Conservation (phyloP, 64 coral and sea anemone genomes). For the Montipora efflorescens region DNA sequence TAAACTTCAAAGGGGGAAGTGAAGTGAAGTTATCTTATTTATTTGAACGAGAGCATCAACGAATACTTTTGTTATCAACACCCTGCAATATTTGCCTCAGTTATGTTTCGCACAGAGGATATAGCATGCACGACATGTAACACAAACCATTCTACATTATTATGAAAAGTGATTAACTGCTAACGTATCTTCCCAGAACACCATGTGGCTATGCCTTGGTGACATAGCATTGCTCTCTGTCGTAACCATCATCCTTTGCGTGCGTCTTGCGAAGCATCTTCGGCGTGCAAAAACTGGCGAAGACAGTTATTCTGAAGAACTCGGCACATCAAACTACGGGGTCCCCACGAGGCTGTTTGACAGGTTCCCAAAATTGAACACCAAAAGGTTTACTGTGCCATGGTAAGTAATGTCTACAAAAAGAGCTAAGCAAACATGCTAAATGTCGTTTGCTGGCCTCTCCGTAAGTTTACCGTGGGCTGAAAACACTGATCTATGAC, state of each 20-base stretch:
- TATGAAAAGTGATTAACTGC: no score
- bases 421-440: not conserved
- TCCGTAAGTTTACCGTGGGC: no score
- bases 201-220: slow-evolving; percentile 61
- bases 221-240: slow-evolving; percentile 59
- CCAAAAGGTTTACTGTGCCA: not conserved
- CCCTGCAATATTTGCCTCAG: no score
- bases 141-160: no score
- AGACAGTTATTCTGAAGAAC: slow-evolving; percentile 19
- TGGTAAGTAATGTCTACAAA: not conserved
- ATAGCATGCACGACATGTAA: no score
- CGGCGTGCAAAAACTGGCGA: slow-evolving; percentile 49
- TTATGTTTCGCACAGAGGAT: no score
- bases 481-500: no score
- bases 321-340: slow-evolving; percentile 36
- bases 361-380: slow-evolving; percentile 23
- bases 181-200: slow-evolving; percentile 40
- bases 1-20: no score
- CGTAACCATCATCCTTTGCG: slow-evolving; percentile 66
- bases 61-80: no score
- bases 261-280: slow-evolving; percentile 67
- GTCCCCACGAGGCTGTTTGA: slow-evolving; percentile 39
- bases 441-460: no score
- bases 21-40: no score
- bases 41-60: no score